Percentiles rank a stretch among this genome's conserved stretches.
Evolutionary conservation across 1,140 invertebrate species (phyloP).

Genomic region (Eriocheir sinensis): DNA sequence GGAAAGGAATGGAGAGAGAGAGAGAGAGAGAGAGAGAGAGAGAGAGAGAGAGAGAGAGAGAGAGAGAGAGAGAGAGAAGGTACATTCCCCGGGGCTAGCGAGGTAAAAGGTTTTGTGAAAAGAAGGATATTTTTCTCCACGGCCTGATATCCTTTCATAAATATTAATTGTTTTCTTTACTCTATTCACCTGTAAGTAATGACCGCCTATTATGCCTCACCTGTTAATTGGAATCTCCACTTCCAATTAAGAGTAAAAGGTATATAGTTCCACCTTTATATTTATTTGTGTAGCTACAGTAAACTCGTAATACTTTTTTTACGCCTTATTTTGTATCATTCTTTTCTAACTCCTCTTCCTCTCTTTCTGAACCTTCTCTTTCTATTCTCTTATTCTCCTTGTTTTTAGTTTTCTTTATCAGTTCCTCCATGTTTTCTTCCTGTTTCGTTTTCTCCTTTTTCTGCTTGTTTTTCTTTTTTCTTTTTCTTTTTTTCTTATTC

Average conservation of each 20-base stretch:
- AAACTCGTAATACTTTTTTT: background rate
- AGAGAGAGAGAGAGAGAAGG: background rate
- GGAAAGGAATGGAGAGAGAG: background rate
- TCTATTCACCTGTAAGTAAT: background rate
- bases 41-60: slow-evolving; percentile 31
- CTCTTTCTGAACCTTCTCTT: background rate
- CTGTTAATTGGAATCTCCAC: background rate
- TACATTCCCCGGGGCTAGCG: background rate
- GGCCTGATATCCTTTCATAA: too few species aligned
- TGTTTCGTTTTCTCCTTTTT: too few species aligned
- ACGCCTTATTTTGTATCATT: background rate
- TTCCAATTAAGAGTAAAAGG: background rate
- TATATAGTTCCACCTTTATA: background rate
- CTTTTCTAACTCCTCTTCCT: background rate
- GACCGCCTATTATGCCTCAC: background rate
- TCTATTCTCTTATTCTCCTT: background rate
- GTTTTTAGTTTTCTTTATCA: background rate
- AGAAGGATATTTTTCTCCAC: too few species aligned
- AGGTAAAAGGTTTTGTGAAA: background rate
- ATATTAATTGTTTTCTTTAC: background rate
- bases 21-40: slow-evolving; percentile 37
- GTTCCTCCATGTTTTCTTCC: too few species aligned
- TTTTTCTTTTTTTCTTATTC: too few species aligned
- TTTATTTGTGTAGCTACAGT: slow-evolving; percentile 16
- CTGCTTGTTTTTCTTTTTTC: too few species aligned